A percentile compares a stretch with the other conserved stretches of the same genome.
Conservation (phyloP, 2,888 invertebrate species). For the Anoncus sp. region DNA sequence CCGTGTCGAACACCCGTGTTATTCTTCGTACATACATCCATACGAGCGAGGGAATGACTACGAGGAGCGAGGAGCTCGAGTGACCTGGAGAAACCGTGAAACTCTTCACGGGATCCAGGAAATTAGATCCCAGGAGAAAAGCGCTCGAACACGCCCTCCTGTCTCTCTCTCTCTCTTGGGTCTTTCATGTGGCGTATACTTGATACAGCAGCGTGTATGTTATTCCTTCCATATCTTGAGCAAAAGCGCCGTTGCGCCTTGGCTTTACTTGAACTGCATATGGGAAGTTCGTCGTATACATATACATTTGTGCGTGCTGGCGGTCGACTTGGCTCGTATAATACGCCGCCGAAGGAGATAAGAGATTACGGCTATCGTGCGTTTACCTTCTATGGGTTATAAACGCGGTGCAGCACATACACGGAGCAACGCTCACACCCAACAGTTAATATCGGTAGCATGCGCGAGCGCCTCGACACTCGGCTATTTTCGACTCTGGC, state of each 20-base stretch:
- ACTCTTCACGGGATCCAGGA: slow-evolving; percentile 62
- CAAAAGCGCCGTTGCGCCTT: slow-evolving; percentile 42
- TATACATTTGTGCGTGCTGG: slow-evolving; percentile 25
- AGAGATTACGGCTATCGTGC: slow-evolving; percentile 74
- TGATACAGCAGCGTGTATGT: slow-evolving; percentile 1
- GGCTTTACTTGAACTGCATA: not conserved
- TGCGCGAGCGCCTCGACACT: slow-evolving; percentile 15
- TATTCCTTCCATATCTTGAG: slow-evolving; percentile 31
- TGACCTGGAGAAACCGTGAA: slow-evolving; percentile 49
- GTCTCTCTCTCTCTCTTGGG: too few species aligned
- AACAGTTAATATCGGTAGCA: slow-evolving; percentile 41
- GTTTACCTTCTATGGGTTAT: slow-evolving; percentile 71
- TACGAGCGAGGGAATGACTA: slow-evolving; percentile 1
- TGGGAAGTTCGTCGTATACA: slow-evolving; percentile 2
- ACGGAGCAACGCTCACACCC: slow-evolving; percentile 34
- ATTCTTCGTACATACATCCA: too few species aligned
- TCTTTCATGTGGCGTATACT: slow-evolving; percentile 1
- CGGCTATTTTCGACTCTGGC: not conserved
- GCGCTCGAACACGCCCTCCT: slow-evolving; percentile 63
- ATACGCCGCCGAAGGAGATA: slow-evolving; percentile 69
- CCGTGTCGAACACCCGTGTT: too few species aligned
- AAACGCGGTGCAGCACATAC: slow-evolving; percentile 19
- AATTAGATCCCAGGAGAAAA: slow-evolving; percentile 70
- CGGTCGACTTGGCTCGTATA: slow-evolving; percentile 48
- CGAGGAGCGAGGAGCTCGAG: slow-evolving; percentile 9